Base-by-base conservation (phyloP, 1,140 invertebrate species). In the Drosophila ananassae region DNA sequence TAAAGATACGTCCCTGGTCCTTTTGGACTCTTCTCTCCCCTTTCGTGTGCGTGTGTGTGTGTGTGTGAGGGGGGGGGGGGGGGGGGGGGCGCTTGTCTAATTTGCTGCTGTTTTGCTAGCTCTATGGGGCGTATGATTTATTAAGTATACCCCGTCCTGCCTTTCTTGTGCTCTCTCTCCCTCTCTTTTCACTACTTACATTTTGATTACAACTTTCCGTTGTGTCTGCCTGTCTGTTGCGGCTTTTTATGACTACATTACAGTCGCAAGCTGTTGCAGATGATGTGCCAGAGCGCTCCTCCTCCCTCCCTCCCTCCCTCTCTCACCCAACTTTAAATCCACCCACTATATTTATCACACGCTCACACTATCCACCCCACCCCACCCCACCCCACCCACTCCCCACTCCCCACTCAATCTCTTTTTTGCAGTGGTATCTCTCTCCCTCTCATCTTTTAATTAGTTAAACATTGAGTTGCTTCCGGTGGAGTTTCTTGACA, bases 191-290 rank as follows among this genome's bases (percentile, higher is more conserved):
- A n/a, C 50, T 17, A n/a, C 50, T 39, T 28, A 67, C 73, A 64
- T 52, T 78, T 78, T 85, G 81, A 85, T 85, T 87, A 85, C 69
- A 85, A 72, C 74, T 85, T 72, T 56, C 37, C 41, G 60, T 34
- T 79, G 73, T 73, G 74, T 74, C 63, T 48, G 51, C 60, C 60
- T 74, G 71, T 66, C 73, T 58, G 62, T 78, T 80, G 77, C 52
- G 79, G 66, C 74, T 62, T 77, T 89, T 89, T 89, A 89, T 83
- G 76, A 79, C 79, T 71, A 73, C 75, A 89, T 89, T 83, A 89
- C 63, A 89, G 79, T 82, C 79, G 55, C 56, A 76, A 82, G 24
- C 64, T 78, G 75, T 66, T 79, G n/a, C 24, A 75, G 69, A 66
- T 82, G 74, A 89, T 79, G 59, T 68, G 62, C 58, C 54, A 46